Evolutionary conservation across 2,113 vertebrate species (phyloP).

Genomic region (Haemorhous mexicanus): DNA sequence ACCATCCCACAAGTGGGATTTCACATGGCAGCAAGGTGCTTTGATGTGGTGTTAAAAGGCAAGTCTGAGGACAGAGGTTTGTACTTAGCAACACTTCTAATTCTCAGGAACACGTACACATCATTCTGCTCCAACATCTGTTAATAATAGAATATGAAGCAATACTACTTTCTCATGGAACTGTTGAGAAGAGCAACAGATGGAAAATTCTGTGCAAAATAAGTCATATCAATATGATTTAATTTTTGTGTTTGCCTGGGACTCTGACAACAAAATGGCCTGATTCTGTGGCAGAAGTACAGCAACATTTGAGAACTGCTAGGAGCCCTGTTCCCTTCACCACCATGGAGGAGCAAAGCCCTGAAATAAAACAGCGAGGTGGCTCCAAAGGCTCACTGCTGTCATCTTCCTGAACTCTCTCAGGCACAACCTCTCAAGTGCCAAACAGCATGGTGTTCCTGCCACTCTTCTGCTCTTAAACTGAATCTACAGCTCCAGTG

Average conservation of each 20-base stretch:
- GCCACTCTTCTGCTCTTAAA: neutral
- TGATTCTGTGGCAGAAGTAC: neutral
- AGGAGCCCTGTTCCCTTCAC: neutral
- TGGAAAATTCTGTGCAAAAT: constrained; percentile 18
- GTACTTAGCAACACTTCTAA: neutral
- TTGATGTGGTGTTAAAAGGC: neutral
- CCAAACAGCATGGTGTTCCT: neutral
- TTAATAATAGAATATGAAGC: neutral
- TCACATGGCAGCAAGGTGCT: neutral
- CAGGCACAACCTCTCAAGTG: neutral
- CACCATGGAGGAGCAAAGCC: neutral
- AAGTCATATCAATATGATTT: neutral
- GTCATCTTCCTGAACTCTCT: neutral
- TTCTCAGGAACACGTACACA: neutral
- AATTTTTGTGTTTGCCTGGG: neutral
- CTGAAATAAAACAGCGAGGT: neutral
- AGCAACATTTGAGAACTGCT: neutral
- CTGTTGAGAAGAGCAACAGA: constrained; percentile 2
- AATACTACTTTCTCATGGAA: neutral
- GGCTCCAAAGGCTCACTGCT: neutral
- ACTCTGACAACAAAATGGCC: neutral
- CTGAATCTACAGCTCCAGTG: neutral
- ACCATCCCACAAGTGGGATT: neutral
- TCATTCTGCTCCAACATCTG: constrained; percentile 21
- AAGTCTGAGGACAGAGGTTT: neutral